phyloP scores from a whole-genome alignment of 2,113 vertebrate species.

The Sebastes fasciatus region DNA sequence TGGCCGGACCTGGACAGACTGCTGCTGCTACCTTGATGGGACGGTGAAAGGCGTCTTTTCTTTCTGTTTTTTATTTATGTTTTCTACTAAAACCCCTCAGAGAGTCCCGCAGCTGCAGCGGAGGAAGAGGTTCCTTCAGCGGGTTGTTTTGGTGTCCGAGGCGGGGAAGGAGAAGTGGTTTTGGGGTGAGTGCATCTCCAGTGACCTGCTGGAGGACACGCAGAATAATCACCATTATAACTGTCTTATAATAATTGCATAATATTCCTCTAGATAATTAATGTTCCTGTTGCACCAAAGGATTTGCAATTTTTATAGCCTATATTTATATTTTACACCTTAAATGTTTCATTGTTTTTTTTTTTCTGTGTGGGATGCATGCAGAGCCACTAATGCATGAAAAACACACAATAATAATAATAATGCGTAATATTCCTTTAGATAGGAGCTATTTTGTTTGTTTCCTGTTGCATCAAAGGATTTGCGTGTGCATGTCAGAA shows the following conservation, averaged over 20 bases:
- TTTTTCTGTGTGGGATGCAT: no score
- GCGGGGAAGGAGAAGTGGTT: constrained; percentile 42
- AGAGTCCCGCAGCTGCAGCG: constrained; percentile 25
- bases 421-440: no score
- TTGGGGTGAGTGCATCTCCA: constrained; percentile 62
- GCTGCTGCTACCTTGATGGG: constrained; percentile 44
- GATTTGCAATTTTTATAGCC: neutral
- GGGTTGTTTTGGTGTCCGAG: constrained; percentile 44
- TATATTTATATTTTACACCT: no score
- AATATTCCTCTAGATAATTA: no score
- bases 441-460: no score
- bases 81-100: neutral
- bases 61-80: neutral
- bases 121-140: neutral
- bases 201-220: constrained; percentile 63
- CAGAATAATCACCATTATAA: no score
- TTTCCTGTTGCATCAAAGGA: no score
- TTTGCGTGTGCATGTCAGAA: neutral
- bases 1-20: constrained; percentile 27
- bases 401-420: no score
- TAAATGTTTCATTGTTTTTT: no score
- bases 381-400: no score
- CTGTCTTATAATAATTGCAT: no score
- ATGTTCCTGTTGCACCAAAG: neutral
- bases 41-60: constrained; percentile 42